These are phyloP conservation scores for Ecdyonurus torrentis DNA, from an alignment of 2,888 invertebrate genomes.

Conservation along the genomic window DNA sequence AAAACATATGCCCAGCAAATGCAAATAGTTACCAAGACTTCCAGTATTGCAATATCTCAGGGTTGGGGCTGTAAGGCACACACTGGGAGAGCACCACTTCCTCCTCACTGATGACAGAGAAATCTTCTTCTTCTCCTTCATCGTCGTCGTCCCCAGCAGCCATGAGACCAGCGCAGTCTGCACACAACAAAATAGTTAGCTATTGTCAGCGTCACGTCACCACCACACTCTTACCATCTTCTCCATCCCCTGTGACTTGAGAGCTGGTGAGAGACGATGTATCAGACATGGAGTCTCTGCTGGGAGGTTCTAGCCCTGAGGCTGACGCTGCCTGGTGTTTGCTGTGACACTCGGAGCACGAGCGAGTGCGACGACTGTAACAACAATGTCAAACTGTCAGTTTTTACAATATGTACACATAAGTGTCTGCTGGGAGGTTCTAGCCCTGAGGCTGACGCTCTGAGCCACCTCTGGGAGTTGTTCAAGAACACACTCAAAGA, in stretches of 20 bases:
- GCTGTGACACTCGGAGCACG: not conserved
- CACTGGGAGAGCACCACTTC: constrained; percentile 21
- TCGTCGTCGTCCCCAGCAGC: not conserved
- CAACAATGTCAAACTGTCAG: no score
- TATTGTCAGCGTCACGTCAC: not conserved
- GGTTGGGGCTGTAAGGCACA: constrained; percentile 12
- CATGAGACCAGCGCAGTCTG: not conserved
- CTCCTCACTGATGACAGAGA: constrained; percentile 21
- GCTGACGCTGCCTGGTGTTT: no score
- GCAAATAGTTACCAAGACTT: constrained; percentile 6
- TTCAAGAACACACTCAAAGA: no score
- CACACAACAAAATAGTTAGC: no score
- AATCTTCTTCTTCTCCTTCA: constrained; percentile 9
- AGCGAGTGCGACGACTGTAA: not conserved
- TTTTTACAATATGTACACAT: no score
- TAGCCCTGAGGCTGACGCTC: no score
- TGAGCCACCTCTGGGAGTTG: no score
- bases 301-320: no score
- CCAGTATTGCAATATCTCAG: constrained; percentile 8
- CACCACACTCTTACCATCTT: not conserved
- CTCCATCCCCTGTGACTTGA: not conserved
- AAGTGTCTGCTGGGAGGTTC: no score
- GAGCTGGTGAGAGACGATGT: not conserved
- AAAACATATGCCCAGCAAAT: not conserved
- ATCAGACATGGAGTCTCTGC: not conserved